These are phyloP conservation scores for Girardinichthys multiradiatus DNA, from an alignment of 2,113 vertebrate species.

Conservation along the genomic window DNA sequence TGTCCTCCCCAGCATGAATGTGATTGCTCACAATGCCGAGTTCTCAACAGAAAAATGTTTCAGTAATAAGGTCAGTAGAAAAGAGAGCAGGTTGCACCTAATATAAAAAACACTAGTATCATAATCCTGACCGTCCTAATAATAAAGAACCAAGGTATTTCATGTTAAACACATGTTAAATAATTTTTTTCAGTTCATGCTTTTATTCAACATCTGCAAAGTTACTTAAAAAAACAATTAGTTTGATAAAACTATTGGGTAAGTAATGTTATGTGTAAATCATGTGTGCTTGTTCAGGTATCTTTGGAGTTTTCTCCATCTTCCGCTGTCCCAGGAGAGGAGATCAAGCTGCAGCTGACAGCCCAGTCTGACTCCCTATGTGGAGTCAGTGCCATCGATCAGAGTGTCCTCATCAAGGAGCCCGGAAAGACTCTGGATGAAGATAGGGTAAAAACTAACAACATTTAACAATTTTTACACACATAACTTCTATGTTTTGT, in stretches of 20 bases:
- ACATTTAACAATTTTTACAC: not conserved
- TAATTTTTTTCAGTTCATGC: too few relatives aligned
- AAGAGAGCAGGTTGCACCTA: too few relatives aligned
- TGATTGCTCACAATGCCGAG: constrained; percentile 70
- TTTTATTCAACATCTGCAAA: too few relatives aligned
- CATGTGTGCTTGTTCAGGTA: constrained; percentile 32
- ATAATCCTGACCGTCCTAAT: too few relatives aligned
- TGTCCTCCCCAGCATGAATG: constrained; percentile 78
- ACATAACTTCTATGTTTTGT: not conserved
- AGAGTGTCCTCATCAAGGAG: constrained; percentile 83
- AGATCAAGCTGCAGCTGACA: constrained; percentile 62
- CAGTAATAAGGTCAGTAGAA: too few relatives aligned
- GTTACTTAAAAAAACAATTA: too few relatives aligned
- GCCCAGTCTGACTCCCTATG: constrained; percentile 85
- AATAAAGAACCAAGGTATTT: too few relatives aligned
- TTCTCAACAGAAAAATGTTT: too few relatives aligned
- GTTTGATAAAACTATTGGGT: too few relatives aligned
- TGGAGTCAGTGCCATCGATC: constrained; percentile 83
- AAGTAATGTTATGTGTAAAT: too few relatives aligned
- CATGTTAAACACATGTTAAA: too few relatives aligned
- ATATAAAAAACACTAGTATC: too few relatives aligned
- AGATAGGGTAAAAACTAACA: constrained; percentile 48
- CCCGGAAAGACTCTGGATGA: constrained; percentile 77
- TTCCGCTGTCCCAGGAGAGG: constrained; percentile 79
- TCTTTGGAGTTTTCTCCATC: constrained; percentile 76